Conservation (phyloP, 2,888 invertebrate species). For the Phorcus lineatus region DNA sequence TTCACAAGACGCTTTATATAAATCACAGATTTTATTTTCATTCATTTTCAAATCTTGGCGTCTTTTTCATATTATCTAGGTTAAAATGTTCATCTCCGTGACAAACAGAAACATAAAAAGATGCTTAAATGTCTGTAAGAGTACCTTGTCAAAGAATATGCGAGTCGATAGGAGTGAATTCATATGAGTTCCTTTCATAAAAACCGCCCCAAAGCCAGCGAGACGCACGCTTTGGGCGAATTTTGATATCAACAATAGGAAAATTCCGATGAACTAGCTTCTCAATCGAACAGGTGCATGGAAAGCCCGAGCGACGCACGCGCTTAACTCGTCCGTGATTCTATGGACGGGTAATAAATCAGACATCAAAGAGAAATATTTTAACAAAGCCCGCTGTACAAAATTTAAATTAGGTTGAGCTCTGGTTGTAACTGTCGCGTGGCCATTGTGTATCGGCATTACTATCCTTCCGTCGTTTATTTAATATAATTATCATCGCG, state of each 20-base stretch:
- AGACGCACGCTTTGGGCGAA: too few relatives aligned
- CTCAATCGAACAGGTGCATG: conserved; percentile 12
- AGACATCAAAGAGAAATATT: conserved; percentile 18
- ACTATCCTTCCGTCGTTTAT: conserved; percentile 12
- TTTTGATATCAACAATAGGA: conserved; percentile 14
- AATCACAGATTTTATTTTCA: too few relatives aligned
- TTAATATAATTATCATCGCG: conserved; percentile 15
- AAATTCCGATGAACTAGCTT: conserved; percentile 24
- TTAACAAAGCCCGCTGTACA: conserved; percentile 12
- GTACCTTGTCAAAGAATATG: too few relatives aligned
- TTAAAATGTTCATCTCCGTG: too few relatives aligned
- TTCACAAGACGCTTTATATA: too few relatives aligned
- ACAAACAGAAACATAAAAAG: too few relatives aligned
- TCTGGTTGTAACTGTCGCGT: conserved; percentile 9
- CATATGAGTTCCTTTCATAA: too few relatives aligned
- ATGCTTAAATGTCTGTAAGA: too few relatives aligned
- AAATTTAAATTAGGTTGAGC: conserved; percentile 16
- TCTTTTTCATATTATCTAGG: too few relatives aligned
- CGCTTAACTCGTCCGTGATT: conserved; percentile 21
- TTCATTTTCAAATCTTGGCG: too few relatives aligned
- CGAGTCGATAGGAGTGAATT: too few relatives aligned
- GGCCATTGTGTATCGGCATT: conserved; percentile 1
- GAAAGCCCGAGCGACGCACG: background rate
- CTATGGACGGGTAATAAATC: conserved; percentile 10
- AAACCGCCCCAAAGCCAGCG: too few relatives aligned